Base-by-base conservation (phyloP, 2,797 vertebrate species). In the Cossypha caffra region DNA sequence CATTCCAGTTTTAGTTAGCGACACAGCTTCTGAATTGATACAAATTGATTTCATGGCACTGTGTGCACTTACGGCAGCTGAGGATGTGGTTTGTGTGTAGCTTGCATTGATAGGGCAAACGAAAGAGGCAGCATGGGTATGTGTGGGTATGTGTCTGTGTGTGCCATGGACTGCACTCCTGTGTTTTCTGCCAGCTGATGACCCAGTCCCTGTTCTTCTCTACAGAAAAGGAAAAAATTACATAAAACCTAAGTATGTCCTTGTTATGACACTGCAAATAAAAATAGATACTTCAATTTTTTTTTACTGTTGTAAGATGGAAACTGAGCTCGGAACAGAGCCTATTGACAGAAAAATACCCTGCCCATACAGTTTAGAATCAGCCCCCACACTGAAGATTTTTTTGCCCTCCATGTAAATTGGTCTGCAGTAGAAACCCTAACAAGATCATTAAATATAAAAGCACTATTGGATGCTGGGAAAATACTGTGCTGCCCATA, bases 401-500 rank as follows among this genome's bases (percentile, higher is more conserved):
- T 90, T 90, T 45, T 47, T 47, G 12, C 45, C 67, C 73, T 76
- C 57, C 0, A 0, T 94, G 83, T 87, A 74, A 80, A 75, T 84
- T 69, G 67, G 59, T 84, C 83, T 79, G 77, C 85, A 45, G 51
- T 95, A 88, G 93, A 89, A 95, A 78, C 38, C 58, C 38, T 73
- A 94, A 89, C 67, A 77, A 87, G 90, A 95, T 96, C 83, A 79
- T 95, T 95, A 96, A 80, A 94, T 94, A 77, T 61, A 81, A 91
- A 80, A 87, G 61, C 82, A 21, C n/a, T 29, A 5, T 68, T 38
- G 84, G 83, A 90, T 62, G 84, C 83, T 75, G 86, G 86, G 54
- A 87, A 83, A 83, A 79, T 77, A 45, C 74, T 48, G 94, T 82
- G 71, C 75, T 90, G 54, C 69, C 73, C 72, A 47, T 72, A 73